phyloP scores from a whole-genome alignment of 92 coral and sea anemone species.

The Parazoanthus atlanticus region DNA sequence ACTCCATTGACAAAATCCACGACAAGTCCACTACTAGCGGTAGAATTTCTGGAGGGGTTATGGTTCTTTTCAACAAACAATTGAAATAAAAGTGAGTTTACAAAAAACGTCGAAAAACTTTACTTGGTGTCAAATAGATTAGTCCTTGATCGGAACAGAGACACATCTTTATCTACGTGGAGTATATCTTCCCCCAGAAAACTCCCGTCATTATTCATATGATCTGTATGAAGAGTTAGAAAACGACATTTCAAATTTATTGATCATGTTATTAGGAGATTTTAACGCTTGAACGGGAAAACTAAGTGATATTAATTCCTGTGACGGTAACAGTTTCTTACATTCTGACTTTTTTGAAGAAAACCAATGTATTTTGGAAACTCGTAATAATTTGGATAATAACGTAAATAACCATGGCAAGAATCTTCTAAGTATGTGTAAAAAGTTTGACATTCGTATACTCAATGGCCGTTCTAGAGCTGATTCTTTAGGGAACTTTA shows the following conservation, averaged over 20 bases:
- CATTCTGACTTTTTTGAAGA: background rate
- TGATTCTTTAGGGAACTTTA: slow-evolving; percentile 26
- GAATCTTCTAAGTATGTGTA: slow-evolving; percentile 12
- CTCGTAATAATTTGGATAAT: slow-evolving; percentile 19
- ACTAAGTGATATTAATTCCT: background rate
- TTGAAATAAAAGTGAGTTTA: background rate
- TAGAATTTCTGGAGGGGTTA: background rate
- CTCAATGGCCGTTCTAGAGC: slow-evolving; percentile 14
- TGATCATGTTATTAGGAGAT: background rate
- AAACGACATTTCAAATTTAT: background rate
- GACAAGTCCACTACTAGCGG: background rate
- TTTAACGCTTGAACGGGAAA: slow-evolving; percentile 4
- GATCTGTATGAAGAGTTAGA: background rate
- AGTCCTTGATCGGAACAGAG: background rate
- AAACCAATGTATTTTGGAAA: background rate
- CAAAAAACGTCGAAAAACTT: background rate
- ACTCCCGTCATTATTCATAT: background rate
- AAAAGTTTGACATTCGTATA: slow-evolving; percentile 26
- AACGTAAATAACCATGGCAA: slow-evolving; percentile 28
- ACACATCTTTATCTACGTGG: background rate
- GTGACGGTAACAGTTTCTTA: background rate
- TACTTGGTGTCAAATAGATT: background rate
- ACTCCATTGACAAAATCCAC: background rate
- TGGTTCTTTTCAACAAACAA: background rate
- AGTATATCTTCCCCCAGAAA: background rate